These are phyloP conservation scores for Protonemura montana DNA, from an alignment of 2,888 invertebrate genomes.

Conservation along the genomic window DNA sequence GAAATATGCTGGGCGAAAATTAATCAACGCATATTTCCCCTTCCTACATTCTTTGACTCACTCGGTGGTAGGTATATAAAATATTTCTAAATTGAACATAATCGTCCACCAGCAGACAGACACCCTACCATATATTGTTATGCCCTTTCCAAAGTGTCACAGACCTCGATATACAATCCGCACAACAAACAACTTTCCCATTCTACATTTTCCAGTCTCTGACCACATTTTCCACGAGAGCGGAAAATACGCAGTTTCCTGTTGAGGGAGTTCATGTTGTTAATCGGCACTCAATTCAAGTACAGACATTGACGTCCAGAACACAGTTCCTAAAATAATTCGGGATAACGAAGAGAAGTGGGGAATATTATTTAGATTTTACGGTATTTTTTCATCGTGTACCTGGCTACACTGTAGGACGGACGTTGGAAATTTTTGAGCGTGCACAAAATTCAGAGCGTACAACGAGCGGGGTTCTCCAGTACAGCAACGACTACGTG, in stretches of 20 bases:
- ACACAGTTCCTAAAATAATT: neutral
- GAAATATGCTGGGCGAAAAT: neutral
- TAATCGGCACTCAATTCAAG: neutral
- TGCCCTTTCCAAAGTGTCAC: neutral
- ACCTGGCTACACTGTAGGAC: neutral
- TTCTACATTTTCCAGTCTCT: neutral
- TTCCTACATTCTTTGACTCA: too few species aligned
- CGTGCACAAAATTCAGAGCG: neutral
- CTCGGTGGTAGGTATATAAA: too few species aligned
- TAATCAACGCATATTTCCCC: neutral
- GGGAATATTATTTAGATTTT: neutral
- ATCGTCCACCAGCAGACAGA: too few species aligned
- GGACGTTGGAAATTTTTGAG: too few species aligned
- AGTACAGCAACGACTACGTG: neutral
- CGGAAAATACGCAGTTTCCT: slow-evolving; percentile 12
- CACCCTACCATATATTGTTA: neutral
- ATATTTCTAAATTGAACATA: neutral
- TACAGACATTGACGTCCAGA: neutral
- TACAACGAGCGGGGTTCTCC: neutral
- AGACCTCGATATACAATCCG: neutral
- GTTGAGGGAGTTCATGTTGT: neutral
- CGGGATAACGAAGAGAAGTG: neutral
- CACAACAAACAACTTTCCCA: slow-evolving; percentile 12
- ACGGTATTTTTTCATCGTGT: neutral
- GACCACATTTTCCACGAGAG: neutral